These are phyloP conservation scores for Arrhopalites spinosus DNA, from an alignment of 2,888 invertebrate species.

Conservation along the genomic window DNA sequence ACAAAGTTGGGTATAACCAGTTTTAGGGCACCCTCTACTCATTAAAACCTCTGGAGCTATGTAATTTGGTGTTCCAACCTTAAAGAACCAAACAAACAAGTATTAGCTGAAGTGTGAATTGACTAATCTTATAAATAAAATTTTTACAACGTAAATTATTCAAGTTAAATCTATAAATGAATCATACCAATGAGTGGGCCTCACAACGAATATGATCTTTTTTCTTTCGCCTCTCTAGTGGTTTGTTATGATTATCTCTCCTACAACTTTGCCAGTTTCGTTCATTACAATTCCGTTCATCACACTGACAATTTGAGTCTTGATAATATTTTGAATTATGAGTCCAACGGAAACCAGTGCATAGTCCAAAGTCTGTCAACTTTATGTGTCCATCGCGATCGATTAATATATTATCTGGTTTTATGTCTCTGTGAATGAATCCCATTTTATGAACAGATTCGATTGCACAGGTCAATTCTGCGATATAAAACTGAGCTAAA, in stretches of 20 bases:
- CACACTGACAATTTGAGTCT: slow-evolving; percentile 39
- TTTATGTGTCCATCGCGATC: slow-evolving; percentile 98
- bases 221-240: slow-evolving; percentile 76
- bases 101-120: too few relatives aligned
- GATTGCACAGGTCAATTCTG: slow-evolving; percentile 94
- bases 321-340: slow-evolving; percentile 99
- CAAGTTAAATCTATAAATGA: too few relatives aligned
- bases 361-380: slow-evolving; percentile 94
- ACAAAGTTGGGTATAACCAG: slow-evolving; percentile 92
- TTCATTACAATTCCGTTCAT: slow-evolving; percentile 22
- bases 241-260: slow-evolving; percentile 62
- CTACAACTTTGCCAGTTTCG: slow-evolving; percentile 24
- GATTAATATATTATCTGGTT: slow-evolving; percentile 90
- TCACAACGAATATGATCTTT: slow-evolving; percentile 90
- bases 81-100: too few relatives aligned
- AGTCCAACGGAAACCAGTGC: slow-evolving; percentile 99
- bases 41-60: slow-evolving; percentile 89
- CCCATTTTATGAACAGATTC: slow-evolving; percentile 98
- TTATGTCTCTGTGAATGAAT: slow-evolving; percentile 87
- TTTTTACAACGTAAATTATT: too few relatives aligned
- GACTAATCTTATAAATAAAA: too few relatives aligned
- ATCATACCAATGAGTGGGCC: slow-evolving; percentile 95
- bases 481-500: slow-evolving; percentile 86
- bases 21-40: too few relatives aligned
- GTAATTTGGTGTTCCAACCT: slow-evolving; percentile 99